Evolutionary conservation across 2,113 vertebrate genomes (phyloP).

Genomic region (Natator depressus): DNA sequence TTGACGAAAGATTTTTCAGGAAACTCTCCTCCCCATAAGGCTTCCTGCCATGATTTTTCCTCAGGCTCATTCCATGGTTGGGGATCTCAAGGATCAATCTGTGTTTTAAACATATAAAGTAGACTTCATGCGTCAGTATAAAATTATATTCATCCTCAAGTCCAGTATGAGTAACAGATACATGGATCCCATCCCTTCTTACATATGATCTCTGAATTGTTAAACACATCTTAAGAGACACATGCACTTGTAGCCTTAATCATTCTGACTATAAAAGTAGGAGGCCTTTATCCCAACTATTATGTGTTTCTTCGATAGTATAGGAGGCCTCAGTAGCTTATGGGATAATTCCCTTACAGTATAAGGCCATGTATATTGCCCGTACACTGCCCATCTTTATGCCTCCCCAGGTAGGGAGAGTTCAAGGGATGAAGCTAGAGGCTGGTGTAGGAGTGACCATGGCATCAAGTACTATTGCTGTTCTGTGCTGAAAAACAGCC

Average conservation of each 20-base stretch:
- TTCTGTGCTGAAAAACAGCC: background rate
- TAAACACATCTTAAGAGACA: background rate
- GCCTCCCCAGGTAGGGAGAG: background rate
- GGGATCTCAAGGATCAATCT: background rate
- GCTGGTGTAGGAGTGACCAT: background rate
- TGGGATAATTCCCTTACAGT: background rate
- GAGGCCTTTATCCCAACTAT: background rate
- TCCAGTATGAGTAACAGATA: background rate
- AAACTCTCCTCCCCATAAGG: background rate
- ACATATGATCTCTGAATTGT: background rate
- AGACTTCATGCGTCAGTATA: background rate
- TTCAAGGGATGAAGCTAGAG: background rate
- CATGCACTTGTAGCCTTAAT: background rate
- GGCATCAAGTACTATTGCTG: background rate
- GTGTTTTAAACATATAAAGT: background rate
- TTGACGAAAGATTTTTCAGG: background rate
- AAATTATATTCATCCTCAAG: background rate
- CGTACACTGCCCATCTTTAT: background rate
- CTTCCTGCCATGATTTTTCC: background rate
- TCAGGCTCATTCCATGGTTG: background rate
- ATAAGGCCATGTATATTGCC: background rate
- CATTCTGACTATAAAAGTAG: background rate
- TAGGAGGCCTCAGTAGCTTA: background rate
- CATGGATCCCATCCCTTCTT: background rate
- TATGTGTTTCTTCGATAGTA: background rate